A percentile compares a stretch with the other conserved stretches of the same genome.
phyloP scores from a whole-genome alignment of 2,888 invertebrate genomes.

The Oligia latruncula region DNA sequence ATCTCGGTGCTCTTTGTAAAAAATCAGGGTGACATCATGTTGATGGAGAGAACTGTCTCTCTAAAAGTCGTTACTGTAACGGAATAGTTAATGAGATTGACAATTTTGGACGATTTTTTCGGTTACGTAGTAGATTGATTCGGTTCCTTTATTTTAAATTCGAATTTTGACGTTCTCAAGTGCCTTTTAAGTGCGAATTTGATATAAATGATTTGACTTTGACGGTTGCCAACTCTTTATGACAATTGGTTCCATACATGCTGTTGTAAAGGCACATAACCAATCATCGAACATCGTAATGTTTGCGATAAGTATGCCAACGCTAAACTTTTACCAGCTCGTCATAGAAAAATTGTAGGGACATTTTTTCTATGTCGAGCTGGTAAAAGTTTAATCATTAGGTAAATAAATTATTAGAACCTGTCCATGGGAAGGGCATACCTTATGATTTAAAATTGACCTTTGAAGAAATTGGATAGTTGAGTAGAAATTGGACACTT shows the following conservation, averaged over 20 bases:
- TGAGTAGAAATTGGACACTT: slow-evolving; percentile 20
- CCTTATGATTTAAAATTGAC: background rate
- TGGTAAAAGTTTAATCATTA: background rate
- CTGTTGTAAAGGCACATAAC: background rate
- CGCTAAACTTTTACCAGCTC: too few relatives aligned
- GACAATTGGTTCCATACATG: background rate
- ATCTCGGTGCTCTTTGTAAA: slow-evolving; percentile 12
- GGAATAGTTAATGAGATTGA: background rate
- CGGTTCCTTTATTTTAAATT: background rate
- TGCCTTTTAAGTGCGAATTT: too few relatives aligned
- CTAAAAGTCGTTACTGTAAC: background rate
- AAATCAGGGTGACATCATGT: slow-evolving; percentile 17
- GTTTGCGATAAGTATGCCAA: background rate
- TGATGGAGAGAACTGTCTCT: slow-evolving; percentile 9
- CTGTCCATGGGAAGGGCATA: background rate
- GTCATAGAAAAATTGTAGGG: too few relatives aligned
- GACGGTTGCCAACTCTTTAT: background rate
- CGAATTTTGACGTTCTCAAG: background rate
- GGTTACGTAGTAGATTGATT: background rate
- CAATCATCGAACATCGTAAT: background rate
- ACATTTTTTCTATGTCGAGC: background rate
- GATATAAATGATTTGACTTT: background rate
- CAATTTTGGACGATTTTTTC: background rate
- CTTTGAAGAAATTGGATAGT: slow-evolving; percentile 4
- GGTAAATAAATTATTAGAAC: background rate